Evolutionary conservation across 2,113 vertebrate genomes (phyloP).

Genomic region (Brachyistius frenatus): DNA sequence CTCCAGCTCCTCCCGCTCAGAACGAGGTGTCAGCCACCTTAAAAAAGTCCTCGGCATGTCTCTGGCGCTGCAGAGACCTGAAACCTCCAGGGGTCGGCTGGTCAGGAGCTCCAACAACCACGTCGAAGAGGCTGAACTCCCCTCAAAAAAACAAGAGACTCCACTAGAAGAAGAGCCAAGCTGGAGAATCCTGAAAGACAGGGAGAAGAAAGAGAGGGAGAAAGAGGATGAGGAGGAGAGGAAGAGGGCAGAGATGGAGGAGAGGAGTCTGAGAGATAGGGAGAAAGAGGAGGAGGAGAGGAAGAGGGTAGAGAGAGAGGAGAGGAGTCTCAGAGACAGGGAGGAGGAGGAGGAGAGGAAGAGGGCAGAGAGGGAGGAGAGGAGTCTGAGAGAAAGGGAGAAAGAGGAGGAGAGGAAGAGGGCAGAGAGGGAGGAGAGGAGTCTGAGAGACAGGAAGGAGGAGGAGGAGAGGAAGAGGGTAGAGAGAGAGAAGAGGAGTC

Average conservation of each 20-base stretch:
- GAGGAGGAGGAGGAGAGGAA: conserved; percentile 59
- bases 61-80: conserved; percentile 59
- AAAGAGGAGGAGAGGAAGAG: conserved; percentile 73
- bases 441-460: background rate
- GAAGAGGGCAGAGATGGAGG: conserved; percentile 33
- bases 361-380: conserved; percentile 48
- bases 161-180: conserved; percentile 10
- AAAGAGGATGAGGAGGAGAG: conserved; percentile 11
- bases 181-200: conserved; percentile 1
- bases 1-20: conserved; percentile 57
- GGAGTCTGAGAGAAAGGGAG: conserved; percentile 73
- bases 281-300: conserved; percentile 46
- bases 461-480: conserved; percentile 54
- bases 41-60: conserved; percentile 2
- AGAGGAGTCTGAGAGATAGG: conserved; percentile 9
- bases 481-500: conserved; percentile 56
- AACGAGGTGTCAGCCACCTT: background rate
- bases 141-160: background rate
- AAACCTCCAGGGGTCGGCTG: conserved; percentile 72
- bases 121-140: background rate
- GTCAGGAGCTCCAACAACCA: conserved; percentile 2
- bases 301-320: conserved; percentile 35
- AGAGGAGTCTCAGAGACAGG: conserved; percentile 17
- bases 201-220: background rate
- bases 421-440: conserved; percentile 81